Base-by-base conservation (phyloP, 2,113 vertebrate species). In the Tupaia tana region DNA sequence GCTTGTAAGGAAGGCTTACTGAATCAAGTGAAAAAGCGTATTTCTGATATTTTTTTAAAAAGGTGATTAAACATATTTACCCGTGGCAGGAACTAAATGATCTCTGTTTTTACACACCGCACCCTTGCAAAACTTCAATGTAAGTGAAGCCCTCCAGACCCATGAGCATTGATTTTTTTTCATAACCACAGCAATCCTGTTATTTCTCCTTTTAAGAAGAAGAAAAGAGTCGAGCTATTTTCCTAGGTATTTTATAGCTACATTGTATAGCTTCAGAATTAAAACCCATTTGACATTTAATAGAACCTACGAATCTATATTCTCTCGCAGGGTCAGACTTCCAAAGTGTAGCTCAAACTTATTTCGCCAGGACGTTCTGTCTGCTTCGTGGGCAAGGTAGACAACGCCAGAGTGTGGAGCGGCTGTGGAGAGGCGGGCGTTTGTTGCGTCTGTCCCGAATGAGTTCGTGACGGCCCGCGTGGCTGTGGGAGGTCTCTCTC, bases 231-330 rank as follows among this genome's bases (percentile, higher is more conserved):
- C 20, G 25, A 77, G 25, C 66, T 67, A 27, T 90, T 93, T 90
- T 63, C 31, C n/a, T 20, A 2, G 9, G 22, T 34, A 20, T 63
- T 88, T 96, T 89, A 89, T 74, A 67, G 84, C 54, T 85, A 9
- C 54, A 4, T 86, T 91, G 69, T 73, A 87, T 71, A 67, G 78
- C 78, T 88, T 75, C 86, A 22, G 73, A 94, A 96, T 94, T 93
- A 94, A 97, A 94, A 91, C 81, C 73, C 87, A 85, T 43, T 85
- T 66, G 73, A 83, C 87, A 77, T 91, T 95, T 69, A 97, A 52
- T 29, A 29, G 92, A 90, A 90, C 58, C 71, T 3, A 34, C 63
- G 69, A 81, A 81, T 92, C 81, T 19, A 31, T 71, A 24, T 75
- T 58, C 34, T 70, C 16, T 78, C 54, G 70, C 19, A 7, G 63